These are phyloP conservation scores for Nymphalis urticae DNA, from an alignment of 2,888 invertebrate genomes.

Conservation along the genomic window DNA sequence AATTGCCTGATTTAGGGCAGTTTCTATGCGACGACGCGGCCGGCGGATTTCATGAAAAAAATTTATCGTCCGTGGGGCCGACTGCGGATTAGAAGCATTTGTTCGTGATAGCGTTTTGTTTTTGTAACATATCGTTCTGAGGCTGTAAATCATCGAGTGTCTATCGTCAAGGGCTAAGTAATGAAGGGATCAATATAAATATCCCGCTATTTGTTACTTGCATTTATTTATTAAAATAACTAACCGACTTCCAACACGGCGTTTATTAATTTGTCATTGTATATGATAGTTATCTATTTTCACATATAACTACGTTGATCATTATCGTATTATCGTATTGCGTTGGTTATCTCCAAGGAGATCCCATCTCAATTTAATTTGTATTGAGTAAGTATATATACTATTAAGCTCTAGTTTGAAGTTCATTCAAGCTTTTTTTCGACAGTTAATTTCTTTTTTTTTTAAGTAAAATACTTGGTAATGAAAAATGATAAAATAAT, in stretches of 20 bases:
- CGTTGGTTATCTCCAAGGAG: no score
- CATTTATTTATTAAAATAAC: not conserved
- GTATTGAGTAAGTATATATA: no score
- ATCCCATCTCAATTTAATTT: no score
- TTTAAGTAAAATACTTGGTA: no score
- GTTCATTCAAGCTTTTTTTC: no score
- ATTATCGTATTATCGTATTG: no score
- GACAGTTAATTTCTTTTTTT: no score
- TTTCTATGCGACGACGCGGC: conserved; percentile 73
- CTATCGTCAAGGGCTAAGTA: conserved; percentile 32
- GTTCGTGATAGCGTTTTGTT: conserved; percentile 64
- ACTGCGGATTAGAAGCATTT: conserved; percentile 74
- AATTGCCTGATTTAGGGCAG: conserved; percentile 79
- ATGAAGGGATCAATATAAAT: conserved; percentile 18
- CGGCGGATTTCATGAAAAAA: conserved; percentile 76
- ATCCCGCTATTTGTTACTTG: not conserved
- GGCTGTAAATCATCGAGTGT: conserved; percentile 38
- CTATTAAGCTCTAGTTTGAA: no score
- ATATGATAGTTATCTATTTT: no score
- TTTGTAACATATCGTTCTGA: conserved; percentile 33
- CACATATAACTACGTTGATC: no score
- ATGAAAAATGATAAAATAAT: no score
- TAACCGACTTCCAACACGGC: not conserved
- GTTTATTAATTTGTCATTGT: no score
- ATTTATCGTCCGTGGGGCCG: conserved; percentile 72